Base-by-base conservation (phyloP, 2,113 vertebrate genomes). In the Hystrix cristata region DNA sequence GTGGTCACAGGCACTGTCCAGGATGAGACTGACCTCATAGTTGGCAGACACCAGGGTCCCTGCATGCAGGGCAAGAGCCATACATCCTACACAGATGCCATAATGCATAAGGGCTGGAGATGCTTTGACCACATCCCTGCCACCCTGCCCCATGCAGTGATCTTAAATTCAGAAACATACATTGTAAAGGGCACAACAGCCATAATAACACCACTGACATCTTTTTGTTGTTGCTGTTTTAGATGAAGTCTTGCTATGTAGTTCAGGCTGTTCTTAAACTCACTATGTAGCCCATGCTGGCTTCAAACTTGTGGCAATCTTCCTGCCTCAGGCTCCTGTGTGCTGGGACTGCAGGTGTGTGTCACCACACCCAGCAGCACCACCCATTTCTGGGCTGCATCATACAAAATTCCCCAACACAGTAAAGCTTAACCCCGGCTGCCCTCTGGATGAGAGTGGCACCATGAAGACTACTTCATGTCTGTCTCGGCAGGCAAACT, bases 21-120 rank as follows among this genome's bases (percentile, higher is more conserved):
- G 23, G 92, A 98, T 94, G 99, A 99, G 98, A 99, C 99, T 55
- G 98, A 99, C 48, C 0, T 0, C 0, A 98, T 99, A 80, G 97
- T 99, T 57, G 99, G 99, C 96, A 97, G 62, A 82, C 83, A 98
- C 1, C 97, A 98, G 72, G 95, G 95, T 15, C 98, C 99, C 43
- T 91, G 67, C 55, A 98, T 99, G 99, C 98, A 98, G 4, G 98
- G 98, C 59, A 97, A 95, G 79, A 97, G 59, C 80, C 25, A 3
- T 51, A 98, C 98, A 98, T 98, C 98, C 23, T 98, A 97, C 57
- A 98, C 93, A 5, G 97, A 98, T 51, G 98, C 98, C 0, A 92
- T 98, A 31, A 4, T 97, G 2, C 98, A 98, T 0, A 98, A 98
- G 97, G 18, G 98, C 57, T 98, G 98, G 96, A 97, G 98, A 96